phyloP scores from a whole-genome alignment of 1,140 invertebrate species.

The Hyposmocoma kahamanoa region DNA sequence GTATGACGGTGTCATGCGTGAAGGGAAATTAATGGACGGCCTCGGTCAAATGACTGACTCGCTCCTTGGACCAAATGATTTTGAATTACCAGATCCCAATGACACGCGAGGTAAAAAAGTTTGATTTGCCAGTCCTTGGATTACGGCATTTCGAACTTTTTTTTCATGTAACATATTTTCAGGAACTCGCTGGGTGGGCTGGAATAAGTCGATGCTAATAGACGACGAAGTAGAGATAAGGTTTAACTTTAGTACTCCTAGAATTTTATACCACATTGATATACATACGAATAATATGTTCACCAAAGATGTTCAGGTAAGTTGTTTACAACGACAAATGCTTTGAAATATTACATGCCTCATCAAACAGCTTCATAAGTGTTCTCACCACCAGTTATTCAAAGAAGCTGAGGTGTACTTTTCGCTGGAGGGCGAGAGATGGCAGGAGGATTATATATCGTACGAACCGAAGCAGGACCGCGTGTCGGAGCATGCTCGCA shows the following conservation, averaged over 20 bases:
- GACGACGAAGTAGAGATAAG: conserved; percentile 77
- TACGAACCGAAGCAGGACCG: conserved; percentile 73
- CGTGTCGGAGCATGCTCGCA: conserved; percentile 78
- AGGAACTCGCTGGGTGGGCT: conserved; percentile 92
- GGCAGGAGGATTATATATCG: conserved; percentile 74
- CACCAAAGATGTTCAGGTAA: conserved; percentile 81
- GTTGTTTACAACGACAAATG: no score
- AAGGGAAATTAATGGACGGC: conserved; percentile 79
- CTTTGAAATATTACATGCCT: no score
- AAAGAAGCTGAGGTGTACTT: conserved; percentile 82
- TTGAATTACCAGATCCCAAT: conserved; percentile 68
- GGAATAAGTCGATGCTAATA: conserved; percentile 80
- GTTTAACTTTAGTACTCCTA: conserved; percentile 85
- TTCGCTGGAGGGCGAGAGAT: conserved; percentile 84
- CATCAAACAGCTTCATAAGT: no score
- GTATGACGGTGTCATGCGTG: conserved; percentile 88
- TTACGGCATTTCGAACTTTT: conserved; percentile 1
- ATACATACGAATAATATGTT: conserved; percentile 87
- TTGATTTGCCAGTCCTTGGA: no score
- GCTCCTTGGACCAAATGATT: conserved; percentile 74
- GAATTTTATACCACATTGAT: conserved; percentile 84
- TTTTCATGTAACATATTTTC: conserved; percentile 22
- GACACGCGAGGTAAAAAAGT: conserved; percentile 75
- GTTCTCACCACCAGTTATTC: conserved; percentile 78
- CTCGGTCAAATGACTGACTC: conserved; percentile 91